A percentile compares a stretch with the other conserved stretches of the same genome.
phyloP scores from a whole-genome alignment of 2,113 vertebrate genomes.

The Chaetops frenatus region DNA sequence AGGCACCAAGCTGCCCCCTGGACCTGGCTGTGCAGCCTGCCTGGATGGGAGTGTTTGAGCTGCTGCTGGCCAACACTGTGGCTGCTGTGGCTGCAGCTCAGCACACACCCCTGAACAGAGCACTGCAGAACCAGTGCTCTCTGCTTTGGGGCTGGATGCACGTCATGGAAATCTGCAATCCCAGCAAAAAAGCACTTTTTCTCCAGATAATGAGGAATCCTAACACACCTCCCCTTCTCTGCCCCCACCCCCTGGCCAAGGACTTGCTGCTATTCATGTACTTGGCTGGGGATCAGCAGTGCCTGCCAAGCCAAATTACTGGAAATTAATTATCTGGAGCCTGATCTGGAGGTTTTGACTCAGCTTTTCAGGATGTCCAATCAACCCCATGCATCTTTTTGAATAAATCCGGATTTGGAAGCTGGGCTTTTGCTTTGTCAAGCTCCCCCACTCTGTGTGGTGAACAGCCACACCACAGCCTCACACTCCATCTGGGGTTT shows the following conservation, averaged over 20 bases:
- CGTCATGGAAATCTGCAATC: background rate
- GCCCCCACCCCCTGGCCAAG: fast-evolving
- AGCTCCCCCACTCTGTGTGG: background rate
- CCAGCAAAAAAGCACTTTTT: background rate
- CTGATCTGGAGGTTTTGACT: background rate
- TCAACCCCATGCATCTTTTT: background rate
- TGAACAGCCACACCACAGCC: background rate
- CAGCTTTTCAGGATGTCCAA: background rate
- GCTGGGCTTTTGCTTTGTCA: background rate
- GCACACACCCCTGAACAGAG: background rate
- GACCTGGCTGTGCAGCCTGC: background rate
- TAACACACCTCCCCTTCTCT: background rate
- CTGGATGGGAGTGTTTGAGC: background rate
- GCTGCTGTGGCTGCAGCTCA: background rate
- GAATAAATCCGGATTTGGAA: background rate
- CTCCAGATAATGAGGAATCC: background rate
- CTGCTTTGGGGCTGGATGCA: background rate
- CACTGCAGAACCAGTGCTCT: background rate
- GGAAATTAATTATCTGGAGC: conserved; percentile 3
- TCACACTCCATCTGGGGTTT: background rate
- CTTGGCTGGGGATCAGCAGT: background rate
- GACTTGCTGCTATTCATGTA: background rate
- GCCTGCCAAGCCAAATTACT: background rate
- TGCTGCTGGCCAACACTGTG: background rate
- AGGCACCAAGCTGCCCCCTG: background rate